Evolutionary conservation across 2,797 vertebrate genomes (phyloP), one percentile per base, ranked within the genome.

Genomic region (Phrynocephalus vlangalii): DNA sequence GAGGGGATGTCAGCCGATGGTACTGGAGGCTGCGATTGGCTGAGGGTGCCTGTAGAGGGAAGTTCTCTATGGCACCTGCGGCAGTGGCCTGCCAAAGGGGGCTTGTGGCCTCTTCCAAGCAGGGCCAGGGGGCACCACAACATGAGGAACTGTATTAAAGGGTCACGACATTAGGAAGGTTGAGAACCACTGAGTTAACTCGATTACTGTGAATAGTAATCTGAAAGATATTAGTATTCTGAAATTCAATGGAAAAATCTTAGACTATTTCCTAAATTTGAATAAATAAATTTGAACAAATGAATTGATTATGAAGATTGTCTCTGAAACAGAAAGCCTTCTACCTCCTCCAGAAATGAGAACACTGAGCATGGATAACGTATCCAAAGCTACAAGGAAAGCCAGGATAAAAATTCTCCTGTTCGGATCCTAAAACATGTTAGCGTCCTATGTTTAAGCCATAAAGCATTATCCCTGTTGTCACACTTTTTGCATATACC

Each of bases 381-480:
- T 87, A 87, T 38, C 76, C 48, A 75, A n/a, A 78, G 84, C 86
- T 86, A 73, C 82, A 86, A 84, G 83, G 68, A 73, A 90, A 85
- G 52, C 33, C 76, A 38, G 22, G 52, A 26, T 38, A 78, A 72
- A 60, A 52, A 82, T 3, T 78, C 13, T 22, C 85, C 87, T 91
- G 22, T 84, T 84, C 75, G 71, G 87, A 87, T 85, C 48, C 72
- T 86, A 88, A 0, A 56, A 68, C 11, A 48, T 83, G 6, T 79
- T 38, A 11, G 5, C 20, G 70, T 52, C 78, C n/a, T 3, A 7
- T 56, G 50, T 18, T 79, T 79, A 63, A 72, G 72, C 26, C 28
- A 72, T 26, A 9, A 8, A 16, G 1, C 20, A 48, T 7, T 9
- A 75, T 83, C 16, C 38, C 22, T 56, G 10, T 33, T 83, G 30